Base-by-base conservation (phyloP, 2,888 invertebrate species). In the Agriopis aurantiaria region DNA sequence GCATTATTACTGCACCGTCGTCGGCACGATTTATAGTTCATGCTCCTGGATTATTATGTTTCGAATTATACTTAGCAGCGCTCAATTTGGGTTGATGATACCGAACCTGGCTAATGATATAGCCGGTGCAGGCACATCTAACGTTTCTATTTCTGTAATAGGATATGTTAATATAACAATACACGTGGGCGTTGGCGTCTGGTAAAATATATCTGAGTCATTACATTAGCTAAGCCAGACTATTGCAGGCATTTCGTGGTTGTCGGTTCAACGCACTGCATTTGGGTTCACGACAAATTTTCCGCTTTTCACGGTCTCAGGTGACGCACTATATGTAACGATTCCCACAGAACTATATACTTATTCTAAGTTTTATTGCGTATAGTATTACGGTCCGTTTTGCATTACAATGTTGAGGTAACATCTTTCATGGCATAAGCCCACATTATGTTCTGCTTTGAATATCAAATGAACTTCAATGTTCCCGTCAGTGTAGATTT, bases 301-400 rank as follows among this genome's bases (percentile, higher is more conserved):
- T 89, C 91, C 87, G 81, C 87, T 91, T 91, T 90, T 84, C 87
- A 86, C 82, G 78, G 82, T 80, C 84, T 77, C 80, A 82, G 79
- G 76, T 76, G 81, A 70, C 75, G 69, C 61, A 75, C 78, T 77
- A 74, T 77, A 74, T 77, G 67, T 77, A 74, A 77, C 75, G 70
- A 71, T 69, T 71, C 68, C 55, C 56, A 63, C 45, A 51, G 61
- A 57, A 69, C 40, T 51, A 69, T 72, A 62, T 63, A 69, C 69
- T 73, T 46, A 59, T 72, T 75, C 75, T 75, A 74, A 71, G 70
- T 78, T 80, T 71, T 70, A 74, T 68, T 67, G 48, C 71, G 41
- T 40, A 7, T 33, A 45, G n/a, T 45, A 8, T 56, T 65, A 64
- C 41, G 62, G 71, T 65, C 57, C 33, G 51, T 53, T 46, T 65